Base-by-base conservation (phyloP, 2,113 vertebrate genomes). In the Machaerirhynchus nigripectus region DNA sequence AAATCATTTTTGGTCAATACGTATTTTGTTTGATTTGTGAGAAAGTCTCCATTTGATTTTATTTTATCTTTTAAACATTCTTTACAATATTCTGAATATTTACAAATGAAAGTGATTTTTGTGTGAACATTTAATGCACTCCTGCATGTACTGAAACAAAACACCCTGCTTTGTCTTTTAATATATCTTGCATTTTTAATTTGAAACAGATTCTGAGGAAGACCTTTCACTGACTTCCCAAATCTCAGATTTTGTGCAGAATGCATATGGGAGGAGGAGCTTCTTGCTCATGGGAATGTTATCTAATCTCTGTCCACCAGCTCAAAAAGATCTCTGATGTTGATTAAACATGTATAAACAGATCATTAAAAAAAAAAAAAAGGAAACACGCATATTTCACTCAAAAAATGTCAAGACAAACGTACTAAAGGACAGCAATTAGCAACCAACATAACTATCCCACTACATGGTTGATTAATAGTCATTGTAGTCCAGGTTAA, bases 321-420 rank as follows among this genome's bases (percentile, higher is more conserved):
- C 95, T 97, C 93, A 96, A 90, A 95, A 92, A 90, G 78, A 94
- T 83, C 64, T 80, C 84, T 90, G 68, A 74, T 96, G 92, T 93
- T 95, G 95, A 96, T 90, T 94, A 93, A 95, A 95, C 87, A 95
- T 93, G 82, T 92, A 92, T 95, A 97, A 97, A 97, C 92, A 96
- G 24, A 95, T 17, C 28, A 73, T 42, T 67, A 30, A 20, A 3
- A 9, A 11, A 57, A 17, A 68, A 82, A 79, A 82, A 65, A 52
- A 73, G 40, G 49, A 94, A 94, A 74, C 47, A 55, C 23, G 57
- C 78, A 78, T 91, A 83, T 89, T 96, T 93, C 87, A 84, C 71
- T 90, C 30, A 57, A 93, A 95, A 92, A 84, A 91, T 27, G 67
- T 93, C 52, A 60, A 46, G 59, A 90, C 49, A 89, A 91, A 89